These are phyloP conservation scores for Sebastes diaconus DNA, from an alignment of 2,797 vertebrate genomes.

Conservation along the genomic window DNA sequence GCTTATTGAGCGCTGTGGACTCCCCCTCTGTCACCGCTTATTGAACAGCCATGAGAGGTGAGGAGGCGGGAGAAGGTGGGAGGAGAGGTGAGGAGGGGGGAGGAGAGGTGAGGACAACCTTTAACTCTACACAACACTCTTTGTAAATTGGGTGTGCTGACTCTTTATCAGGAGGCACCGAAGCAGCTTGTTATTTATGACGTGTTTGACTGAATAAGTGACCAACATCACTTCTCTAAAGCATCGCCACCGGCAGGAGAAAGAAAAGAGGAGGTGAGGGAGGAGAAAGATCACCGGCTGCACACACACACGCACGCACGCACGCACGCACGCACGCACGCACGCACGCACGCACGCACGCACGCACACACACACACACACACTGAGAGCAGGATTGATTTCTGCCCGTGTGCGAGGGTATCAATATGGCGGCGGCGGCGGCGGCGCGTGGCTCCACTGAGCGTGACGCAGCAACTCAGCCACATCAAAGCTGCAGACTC, in stretches of 20 bases:
- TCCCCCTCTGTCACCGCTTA: not conserved
- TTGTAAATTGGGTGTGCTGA: not conserved
- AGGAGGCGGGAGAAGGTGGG: no score
- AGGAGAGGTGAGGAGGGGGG: not conserved
- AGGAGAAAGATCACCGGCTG: not conserved
- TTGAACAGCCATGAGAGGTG: not conserved
- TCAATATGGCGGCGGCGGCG: conserved; percentile 45
- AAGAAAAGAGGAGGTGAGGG: not conserved
- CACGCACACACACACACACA: not conserved
- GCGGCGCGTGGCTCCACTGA: conserved; percentile 21
- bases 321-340: conserved; percentile 1
- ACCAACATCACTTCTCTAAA: not conserved
- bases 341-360: not conserved
- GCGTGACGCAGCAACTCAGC: conserved; percentile 52
- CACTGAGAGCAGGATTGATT: conserved; percentile 32
- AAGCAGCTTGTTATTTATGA: not conserved
- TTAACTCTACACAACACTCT: not conserved
- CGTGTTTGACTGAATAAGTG: not conserved
- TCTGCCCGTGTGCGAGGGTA: conserved; percentile 6
- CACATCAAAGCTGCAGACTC: conserved; percentile 40
- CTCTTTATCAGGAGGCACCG: not conserved
- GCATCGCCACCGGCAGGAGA: not conserved
- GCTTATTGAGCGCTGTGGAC: not conserved
- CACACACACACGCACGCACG: not conserved
- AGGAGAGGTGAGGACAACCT: not conserved